Evolutionary conservation across 2,797 vertebrate genomes (phyloP).

Genomic region (Tarsius wallacei): DNA sequence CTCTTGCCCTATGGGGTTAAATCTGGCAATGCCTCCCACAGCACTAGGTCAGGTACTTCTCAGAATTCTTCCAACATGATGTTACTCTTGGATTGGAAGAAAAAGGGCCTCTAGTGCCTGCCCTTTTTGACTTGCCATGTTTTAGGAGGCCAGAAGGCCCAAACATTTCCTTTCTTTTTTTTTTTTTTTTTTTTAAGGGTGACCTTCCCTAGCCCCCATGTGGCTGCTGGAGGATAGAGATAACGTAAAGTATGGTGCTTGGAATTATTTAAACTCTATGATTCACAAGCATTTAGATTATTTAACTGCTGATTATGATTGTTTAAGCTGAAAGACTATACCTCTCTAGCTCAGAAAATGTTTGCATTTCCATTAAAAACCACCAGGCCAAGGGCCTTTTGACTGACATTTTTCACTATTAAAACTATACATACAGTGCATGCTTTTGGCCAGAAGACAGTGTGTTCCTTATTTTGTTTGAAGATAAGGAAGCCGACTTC

Average conservation of each 20-base stretch:
- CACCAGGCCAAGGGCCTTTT: constrained; percentile 76
- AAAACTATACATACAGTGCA: constrained; percentile 74
- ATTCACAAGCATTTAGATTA: constrained; percentile 83
- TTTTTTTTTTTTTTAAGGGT: constrained; percentile 9
- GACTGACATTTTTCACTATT: constrained; percentile 84
- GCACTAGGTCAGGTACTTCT: background rate
- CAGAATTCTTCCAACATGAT: constrained; percentile 3
- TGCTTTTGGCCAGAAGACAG: constrained; percentile 69
- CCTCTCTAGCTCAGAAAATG: constrained; percentile 84
- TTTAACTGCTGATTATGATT: constrained; percentile 86
- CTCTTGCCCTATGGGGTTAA: background rate
- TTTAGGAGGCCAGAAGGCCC: background rate
- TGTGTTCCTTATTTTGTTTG: constrained; percentile 73
- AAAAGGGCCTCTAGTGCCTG: background rate
- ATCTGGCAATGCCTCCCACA: background rate
- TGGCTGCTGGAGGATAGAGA: constrained; percentile 43
- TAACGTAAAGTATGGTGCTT: constrained; percentile 63
- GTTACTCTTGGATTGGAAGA: constrained; percentile 48
- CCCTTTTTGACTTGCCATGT: background rate
- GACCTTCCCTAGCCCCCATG: background rate
- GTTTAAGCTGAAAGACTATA: constrained; percentile 86
- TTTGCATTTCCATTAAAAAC: constrained; percentile 87
- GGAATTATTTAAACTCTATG: constrained; percentile 71
- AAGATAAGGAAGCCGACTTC: constrained; percentile 72
- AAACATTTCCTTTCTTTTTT: background rate